Base-by-base conservation (phyloP, 2,797 vertebrate genomes). In the Petrocephalus schoutedeni region DNA sequence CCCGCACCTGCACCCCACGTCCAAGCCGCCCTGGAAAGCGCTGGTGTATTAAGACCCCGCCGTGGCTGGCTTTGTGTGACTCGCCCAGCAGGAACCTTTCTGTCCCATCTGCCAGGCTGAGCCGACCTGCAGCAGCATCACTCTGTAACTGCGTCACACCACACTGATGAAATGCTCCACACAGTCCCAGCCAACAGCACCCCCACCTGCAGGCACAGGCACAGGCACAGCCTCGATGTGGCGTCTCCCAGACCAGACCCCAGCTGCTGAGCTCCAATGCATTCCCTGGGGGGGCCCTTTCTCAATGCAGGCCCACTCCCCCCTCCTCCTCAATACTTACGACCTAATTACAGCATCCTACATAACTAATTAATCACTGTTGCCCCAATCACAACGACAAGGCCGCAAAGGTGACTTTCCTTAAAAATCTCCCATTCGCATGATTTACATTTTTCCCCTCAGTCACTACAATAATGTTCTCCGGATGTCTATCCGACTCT, bases 311-410 rank as follows among this genome's bases (percentile, higher is more conserved):
- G 93, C 93, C 93, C 93, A 92, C 92, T 94, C 93, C 93, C 94
- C 4, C 61, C 93, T 93, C 94, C 94, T 91, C 93, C 92, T 93
- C 93, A 92, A 92, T 80, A 85, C 90, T 92, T 90, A 90, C 93
- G 94, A 92, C 95, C 96, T 94, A 95, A 96, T 93, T 96, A 94
- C 94, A 95, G 95, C 96, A 93, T 95, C 94, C 95, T 95, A 95
- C 95, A 94, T 94, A 95, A 95, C 95, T 96, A 97, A 97, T 97
- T 96, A 97, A 96, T 97, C 97, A 97, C 94, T 93, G 94, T 94
- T 96, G 95, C 96, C 95, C 95, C 96, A 96, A 94, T 95, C 95
- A 96, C 95, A 94, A 94, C 96, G 97, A 97, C 97, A 96, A 96
- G 96, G 96, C 96, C 95, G 95, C 89, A 91, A 93, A 95, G 96